phyloP scores from a whole-genome alignment of 2,888 invertebrate genomes.

The Leptinotarsa rubiginosa region DNA sequence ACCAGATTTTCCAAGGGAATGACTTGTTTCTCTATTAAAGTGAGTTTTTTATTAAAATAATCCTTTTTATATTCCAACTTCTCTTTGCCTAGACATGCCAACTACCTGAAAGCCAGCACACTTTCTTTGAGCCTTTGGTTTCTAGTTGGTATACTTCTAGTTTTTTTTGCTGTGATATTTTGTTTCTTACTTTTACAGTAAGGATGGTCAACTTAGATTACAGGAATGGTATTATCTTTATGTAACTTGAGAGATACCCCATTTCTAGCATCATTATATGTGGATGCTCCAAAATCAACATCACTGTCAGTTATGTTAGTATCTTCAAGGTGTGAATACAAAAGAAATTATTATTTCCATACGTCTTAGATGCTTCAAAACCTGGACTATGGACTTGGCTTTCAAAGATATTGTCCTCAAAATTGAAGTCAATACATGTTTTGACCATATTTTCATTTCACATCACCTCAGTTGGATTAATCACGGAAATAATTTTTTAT shows the following conservation, averaged over 20 bases:
- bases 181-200: not conserved
- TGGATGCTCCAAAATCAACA: not conserved
- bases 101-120: not conserved
- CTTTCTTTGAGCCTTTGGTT: slow-evolving; percentile 6
- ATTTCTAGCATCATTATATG: not conserved
- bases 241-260: not conserved
- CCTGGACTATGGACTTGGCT: not conserved
- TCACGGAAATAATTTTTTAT: too few relatives aligned
- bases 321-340: slow-evolving; percentile 1
- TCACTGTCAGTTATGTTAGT: not conserved
- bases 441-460: too few relatives aligned
- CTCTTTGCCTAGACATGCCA: not conserved
- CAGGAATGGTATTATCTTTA: not conserved
- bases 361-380: not conserved
- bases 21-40: too few relatives aligned
- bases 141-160: not conserved
- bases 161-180: slow-evolving; percentile 7
- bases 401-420: slow-evolving; percentile 1
- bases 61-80: slow-evolving; percentile 2
- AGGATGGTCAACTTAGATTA: not conserved
- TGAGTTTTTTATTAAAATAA: too few relatives aligned
- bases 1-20: too few relatives aligned
- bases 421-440: slow-evolving; percentile 6
- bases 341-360: slow-evolving; percentile 1
- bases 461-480: too few relatives aligned